Evolutionary conservation across 2,113 vertebrate species (phyloP).

Genomic region (Tragelaphus buxtoni): DNA sequence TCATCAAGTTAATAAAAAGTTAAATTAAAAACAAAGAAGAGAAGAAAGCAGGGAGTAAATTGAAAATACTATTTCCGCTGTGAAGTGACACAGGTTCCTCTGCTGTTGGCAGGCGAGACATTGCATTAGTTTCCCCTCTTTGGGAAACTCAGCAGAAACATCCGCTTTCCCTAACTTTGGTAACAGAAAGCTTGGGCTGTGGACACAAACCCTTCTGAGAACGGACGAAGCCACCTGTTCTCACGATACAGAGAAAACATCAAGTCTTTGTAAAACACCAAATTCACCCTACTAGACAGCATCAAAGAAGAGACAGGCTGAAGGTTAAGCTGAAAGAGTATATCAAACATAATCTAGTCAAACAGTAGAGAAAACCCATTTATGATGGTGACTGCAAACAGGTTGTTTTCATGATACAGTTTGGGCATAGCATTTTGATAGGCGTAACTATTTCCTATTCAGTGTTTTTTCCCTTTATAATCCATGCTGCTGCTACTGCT

Average conservation of each 20-base stretch:
- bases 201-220: background rate
- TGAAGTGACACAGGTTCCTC: background rate
- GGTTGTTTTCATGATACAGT: background rate
- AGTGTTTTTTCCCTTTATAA: background rate
- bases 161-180: background rate
- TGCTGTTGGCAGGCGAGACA: background rate
- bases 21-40: background rate
- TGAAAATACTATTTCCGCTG: background rate
- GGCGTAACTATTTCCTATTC: background rate
- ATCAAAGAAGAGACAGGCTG: background rate
- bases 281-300: background rate
- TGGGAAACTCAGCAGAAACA: background rate
- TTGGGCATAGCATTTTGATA: background rate
- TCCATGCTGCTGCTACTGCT: too few relatives aligned
- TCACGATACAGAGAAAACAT: background rate
- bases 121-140: background rate
- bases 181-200: background rate
- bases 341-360: background rate
- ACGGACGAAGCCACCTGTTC: background rate
- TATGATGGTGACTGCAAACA: background rate
- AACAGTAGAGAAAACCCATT: background rate
- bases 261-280: background rate
- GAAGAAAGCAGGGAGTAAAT: background rate
- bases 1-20: background rate
- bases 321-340: background rate